Base-by-base conservation (phyloP, 2,113 vertebrate genomes). In the Chloropsis hardwickii region DNA sequence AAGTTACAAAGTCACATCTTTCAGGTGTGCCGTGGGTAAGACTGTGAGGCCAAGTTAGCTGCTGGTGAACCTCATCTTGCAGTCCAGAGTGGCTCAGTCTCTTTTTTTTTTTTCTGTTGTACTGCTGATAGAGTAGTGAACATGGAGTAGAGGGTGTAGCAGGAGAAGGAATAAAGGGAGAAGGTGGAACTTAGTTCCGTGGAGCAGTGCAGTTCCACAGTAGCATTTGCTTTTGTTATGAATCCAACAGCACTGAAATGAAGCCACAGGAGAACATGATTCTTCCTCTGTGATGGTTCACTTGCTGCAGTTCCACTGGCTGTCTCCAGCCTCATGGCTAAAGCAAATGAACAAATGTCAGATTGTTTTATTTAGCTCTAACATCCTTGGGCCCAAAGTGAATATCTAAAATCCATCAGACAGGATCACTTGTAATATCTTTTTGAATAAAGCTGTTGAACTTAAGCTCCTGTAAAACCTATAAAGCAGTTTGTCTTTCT, bases 371-470 rank as follows among this genome's bases (percentile, higher is more conserved):
- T 93, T 96, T 95, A 88, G 81, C 70, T 88, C 53, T 76, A 77
- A 67, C 44, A 57, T 86, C 62, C 70, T 95, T 40, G 78, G 78
- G 84, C 65, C 92, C 91, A 81, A 95, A 95, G 88, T 84, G 93
- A 95, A 74, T 94, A 92, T 97, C 70, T 96, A 93, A 97, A 96
- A 95, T 96, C 82, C 92, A 94, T 97, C 96, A 93, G 92, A 94
- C 69, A 81, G 71, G 65, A 90, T 84, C 91, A 88, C 79, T 96
- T 97, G 76, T 95, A 93, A 92, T 97, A 95, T 95, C 97, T 98
- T 92, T 94, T 92, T 94, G 92, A 95, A 91, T 97, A 96, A 97
- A 91, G 33, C 77, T 91, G 78, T 90, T 94, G 92, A 95, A 96
- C 90, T 88, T 95, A 88, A 96, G 91, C 79, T 95, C 73, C 76